These are phyloP conservation scores for Staurois parvus DNA, from an alignment of 2,797 vertebrate species.

Conservation along the genomic window DNA sequence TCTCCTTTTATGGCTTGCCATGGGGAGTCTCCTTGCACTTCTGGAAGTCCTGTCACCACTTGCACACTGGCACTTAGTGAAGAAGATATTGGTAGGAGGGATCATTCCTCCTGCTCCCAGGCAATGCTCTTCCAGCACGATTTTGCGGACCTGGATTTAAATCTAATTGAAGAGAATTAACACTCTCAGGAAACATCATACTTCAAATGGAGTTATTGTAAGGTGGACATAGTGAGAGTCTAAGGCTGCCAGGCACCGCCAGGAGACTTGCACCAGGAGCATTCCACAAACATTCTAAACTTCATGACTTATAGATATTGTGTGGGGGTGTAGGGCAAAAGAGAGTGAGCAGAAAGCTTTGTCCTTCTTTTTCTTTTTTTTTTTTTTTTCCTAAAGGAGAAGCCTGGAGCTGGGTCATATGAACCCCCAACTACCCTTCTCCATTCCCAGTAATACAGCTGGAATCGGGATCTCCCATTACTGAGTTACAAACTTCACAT, in stretches of 20 bases:
- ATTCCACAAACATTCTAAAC: slow-evolving; percentile 61
- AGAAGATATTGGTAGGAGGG: slow-evolving; percentile 77
- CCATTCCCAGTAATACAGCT: slow-evolving; percentile 41
- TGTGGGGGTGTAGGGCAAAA: slow-evolving; percentile 29
- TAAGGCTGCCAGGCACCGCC: slow-evolving; percentile 70
- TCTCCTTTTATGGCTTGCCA: slow-evolving; percentile 75
- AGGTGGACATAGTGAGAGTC: slow-evolving; percentile 67
- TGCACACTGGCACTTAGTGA: slow-evolving; percentile 83
- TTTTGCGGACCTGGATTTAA: slow-evolving; percentile 92
- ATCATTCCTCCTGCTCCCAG: slow-evolving; percentile 72
- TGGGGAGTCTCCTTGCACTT: slow-evolving; percentile 72
- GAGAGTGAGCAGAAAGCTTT: slow-evolving; percentile 35
- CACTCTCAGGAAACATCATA: slow-evolving; percentile 71
- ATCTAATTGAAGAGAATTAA: slow-evolving; percentile 94
- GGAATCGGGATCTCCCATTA: slow-evolving; percentile 54
- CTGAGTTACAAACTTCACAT: slow-evolving; percentile 49
- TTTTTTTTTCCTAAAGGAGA: slow-evolving; percentile 30
- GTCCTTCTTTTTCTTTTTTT: not conserved
- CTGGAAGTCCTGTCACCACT: slow-evolving; percentile 72
- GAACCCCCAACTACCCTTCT: slow-evolving; percentile 33
- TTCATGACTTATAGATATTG: slow-evolving; percentile 56
- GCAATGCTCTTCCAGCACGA: slow-evolving; percentile 90
- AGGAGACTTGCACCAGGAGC: slow-evolving; percentile 69
- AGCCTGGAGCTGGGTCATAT: slow-evolving; percentile 32
- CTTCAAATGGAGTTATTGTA: slow-evolving; percentile 61